Evolutionary conservation across 2,797 vertebrate species (phyloP).

Genomic region (Emys orbicularis): DNA sequence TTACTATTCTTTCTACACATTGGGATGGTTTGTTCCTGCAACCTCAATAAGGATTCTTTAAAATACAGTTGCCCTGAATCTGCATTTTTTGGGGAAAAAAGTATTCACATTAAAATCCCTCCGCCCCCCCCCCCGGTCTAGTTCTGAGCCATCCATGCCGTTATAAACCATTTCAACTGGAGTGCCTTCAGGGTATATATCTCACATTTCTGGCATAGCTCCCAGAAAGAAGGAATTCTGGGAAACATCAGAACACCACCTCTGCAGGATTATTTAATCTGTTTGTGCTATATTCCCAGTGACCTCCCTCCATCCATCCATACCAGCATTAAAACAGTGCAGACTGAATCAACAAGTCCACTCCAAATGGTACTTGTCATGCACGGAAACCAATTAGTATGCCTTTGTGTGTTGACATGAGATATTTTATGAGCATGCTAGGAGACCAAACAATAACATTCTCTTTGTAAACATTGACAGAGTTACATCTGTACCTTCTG

Average conservation of each 20-base stretch:
- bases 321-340: neutral
- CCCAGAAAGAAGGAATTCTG: neutral
- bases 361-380: neutral
- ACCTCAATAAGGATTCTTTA: too few species aligned
- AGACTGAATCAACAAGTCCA: neutral
- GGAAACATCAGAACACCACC: neutral
- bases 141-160: neutral
- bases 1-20: too few species aligned
- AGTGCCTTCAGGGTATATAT: accelerated
- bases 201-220: neutral
- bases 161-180: neutral
- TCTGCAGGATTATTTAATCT: neutral
- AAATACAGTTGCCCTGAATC: neutral
- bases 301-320: neutral
- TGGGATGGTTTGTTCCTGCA: too few species aligned
- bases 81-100: neutral
- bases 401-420: neutral
- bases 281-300: accelerated
- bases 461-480: neutral
- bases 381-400: neutral
- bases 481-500: neutral
- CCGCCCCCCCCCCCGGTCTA: neutral
- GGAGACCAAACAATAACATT: neutral
- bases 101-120: neutral
- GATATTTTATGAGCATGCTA: neutral